Evolutionary conservation across 2,113 vertebrate species (phyloP), one percentile per base, ranked within the genome.

Genomic region (Zapus hudsonius): DNA sequence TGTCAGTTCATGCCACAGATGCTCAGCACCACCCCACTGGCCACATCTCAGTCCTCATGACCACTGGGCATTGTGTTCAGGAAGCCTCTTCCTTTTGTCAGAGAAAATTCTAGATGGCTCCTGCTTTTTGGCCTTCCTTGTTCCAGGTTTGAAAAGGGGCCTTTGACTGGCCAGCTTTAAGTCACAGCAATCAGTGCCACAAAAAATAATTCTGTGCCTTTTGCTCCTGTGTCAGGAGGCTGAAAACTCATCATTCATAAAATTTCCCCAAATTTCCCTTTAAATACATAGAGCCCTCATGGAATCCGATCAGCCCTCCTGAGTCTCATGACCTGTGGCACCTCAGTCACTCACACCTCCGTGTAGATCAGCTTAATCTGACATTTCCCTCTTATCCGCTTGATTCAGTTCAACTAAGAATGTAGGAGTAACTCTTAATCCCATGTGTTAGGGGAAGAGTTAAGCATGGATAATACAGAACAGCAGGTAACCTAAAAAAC

Each of bases 381-480:
- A 78, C 33, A 88, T 79, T 61, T 70, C 57, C 64, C 38, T 52
- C 85, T 74, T 38, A 33, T 25, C 42, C 64, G n/a, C 64, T 95
- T 52, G 70, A 90, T 75, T 70, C 61, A 25, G 44, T 44, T 88
- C 86, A 78, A 55, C 44, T 31, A 70, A 90, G 47, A 84, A 55
- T 80, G 67, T 33, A 36, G 75, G 80, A 89, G 36, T 40, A 61
- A 72, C 57, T 92, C 88, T 72, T 79, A 88, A 96, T 89, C 63
- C 27, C 40, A 81, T 59, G 47, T 29, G 17, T 94, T 84, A 80
- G n/a, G 84, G 40, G 44, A 84, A 85, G 64, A 93, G 25, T 76
- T 75, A 67, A 87, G 91, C 91, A 67, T 74, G 76, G 80, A 87
- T 93, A 94, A 96, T 91, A 78, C 33, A 87, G 91, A 96, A 92